Evolutionary conservation across 1,140 invertebrate genomes (phyloP).

Genomic region (Bombyx mandarina): DNA sequence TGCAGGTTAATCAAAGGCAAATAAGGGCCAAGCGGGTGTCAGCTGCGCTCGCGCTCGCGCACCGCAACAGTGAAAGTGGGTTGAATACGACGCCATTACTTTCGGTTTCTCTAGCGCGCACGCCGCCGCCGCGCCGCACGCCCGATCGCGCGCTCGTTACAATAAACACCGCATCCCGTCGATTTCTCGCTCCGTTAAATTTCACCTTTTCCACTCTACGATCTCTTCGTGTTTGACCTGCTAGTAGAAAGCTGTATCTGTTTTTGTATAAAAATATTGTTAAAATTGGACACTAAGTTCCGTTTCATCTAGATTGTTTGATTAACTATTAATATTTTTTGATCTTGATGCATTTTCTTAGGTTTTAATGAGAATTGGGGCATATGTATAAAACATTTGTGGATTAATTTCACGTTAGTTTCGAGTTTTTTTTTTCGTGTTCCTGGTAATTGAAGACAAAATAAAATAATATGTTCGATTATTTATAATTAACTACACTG

Average conservation of each 20-base stretch:
- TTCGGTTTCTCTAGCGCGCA: conserved; percentile 65
- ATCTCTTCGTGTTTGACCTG: conserved; percentile 42
- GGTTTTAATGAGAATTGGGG: no score
- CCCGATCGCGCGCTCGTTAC: conserved; percentile 57
- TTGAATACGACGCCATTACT: conserved; percentile 63
- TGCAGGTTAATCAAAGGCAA: not conserved
- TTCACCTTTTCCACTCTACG: conserved; percentile 65
- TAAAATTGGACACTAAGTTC: no score
- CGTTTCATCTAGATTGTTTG: no score
- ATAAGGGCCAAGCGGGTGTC: conserved; percentile 3
- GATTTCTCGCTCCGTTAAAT: conserved; percentile 69
- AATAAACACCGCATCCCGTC: conserved; percentile 67
- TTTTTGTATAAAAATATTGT: conserved; percentile 10
- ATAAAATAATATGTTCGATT: no score
- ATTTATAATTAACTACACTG: no score
- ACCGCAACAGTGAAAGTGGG: conserved; percentile 66
- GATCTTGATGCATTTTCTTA: no score
- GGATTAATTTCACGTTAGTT: no score
- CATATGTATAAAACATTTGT: no score
- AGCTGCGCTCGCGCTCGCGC: conserved; percentile 23
- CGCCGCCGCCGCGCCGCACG: conserved; percentile 26
- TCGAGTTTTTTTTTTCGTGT: no score
- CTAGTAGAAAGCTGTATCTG: conserved; percentile 41
- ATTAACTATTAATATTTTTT: no score
- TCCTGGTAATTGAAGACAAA: no score